Evolutionary conservation across 1,140 invertebrate genomes (phyloP), one percentile per base, ranked within the genome.

Genomic region (Bradysia coprophila): DNA sequence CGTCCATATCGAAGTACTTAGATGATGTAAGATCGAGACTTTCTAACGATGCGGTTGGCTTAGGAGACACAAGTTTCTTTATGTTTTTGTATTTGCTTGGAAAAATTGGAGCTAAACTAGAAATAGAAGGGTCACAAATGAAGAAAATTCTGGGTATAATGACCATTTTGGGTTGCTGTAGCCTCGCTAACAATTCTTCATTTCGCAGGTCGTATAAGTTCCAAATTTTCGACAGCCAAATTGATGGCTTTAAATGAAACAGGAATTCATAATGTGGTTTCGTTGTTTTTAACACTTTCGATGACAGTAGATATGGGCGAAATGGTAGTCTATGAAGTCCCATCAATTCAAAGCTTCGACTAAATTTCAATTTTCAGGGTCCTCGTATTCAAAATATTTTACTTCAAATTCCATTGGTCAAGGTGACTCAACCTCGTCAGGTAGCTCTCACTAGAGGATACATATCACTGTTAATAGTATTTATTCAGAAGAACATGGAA

Each of bases 161-260:
- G 3, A 20, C 36, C 21, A 3, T 38, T 18, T 11, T 5, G 4
- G 13, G 3, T 19, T 38, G 36, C n/a, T n/a, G n/a, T n/a, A n/a
- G n/a, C n/a, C n/a, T n/a, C n/a, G n/a, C n/a, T n/a, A n/a, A n/a
- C n/a, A n/a, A n/a, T n/a, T n/a, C n/a, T n/a, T n/a, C n/a, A n/a
- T n/a, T n/a, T n/a, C n/a, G n/a, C 58, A 16, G 57, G 58, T 5
- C 56, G 58, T n/a, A 59, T 61, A 38, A 58, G 56, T 32, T 53
- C 55, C 31, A 61, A 61, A 34, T 61, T 61, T 23, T 56, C 53
- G 41, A 44, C 49, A 2, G 47, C 54, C n/a, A 61, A 61, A 21
- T 40, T 60, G 21, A 38, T 59, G 32, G 51, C 56, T 0, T 44
- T 61, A 0, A 60, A 56, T 24, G 58, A 61, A 38, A 46, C 45